A percentile compares a stretch with the other conserved stretches of the same genome.
phyloP scores from a whole-genome alignment of 2,113 vertebrate genomes.

The Gracilinanus agilis region DNA sequence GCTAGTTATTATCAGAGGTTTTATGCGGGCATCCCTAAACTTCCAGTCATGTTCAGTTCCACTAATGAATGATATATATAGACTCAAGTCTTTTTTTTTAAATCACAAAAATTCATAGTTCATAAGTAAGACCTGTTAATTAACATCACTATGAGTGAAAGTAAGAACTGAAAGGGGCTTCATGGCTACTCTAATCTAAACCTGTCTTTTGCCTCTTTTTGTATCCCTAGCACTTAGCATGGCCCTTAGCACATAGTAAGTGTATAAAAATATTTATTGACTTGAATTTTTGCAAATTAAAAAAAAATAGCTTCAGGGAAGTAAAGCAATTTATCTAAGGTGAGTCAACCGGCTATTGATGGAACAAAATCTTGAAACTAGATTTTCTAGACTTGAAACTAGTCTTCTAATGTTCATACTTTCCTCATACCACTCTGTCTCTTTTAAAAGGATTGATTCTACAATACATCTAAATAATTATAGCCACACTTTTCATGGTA shows the following conservation, averaged over 20 bases:
- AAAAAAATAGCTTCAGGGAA: background rate
- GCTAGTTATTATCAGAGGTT: background rate
- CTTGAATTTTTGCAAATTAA: background rate
- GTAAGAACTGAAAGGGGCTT: background rate
- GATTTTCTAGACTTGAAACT: background rate
- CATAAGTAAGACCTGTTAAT: background rate
- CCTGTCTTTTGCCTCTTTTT: background rate
- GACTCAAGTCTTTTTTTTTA: background rate
- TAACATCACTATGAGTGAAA: background rate
- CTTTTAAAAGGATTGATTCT: background rate
- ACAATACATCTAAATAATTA: background rate
- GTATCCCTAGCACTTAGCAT: background rate
- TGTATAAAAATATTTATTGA: background rate
- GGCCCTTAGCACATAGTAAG: background rate
- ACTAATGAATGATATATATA: background rate
- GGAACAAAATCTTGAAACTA: slow-evolving; percentile 6
- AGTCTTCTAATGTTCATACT: background rate
- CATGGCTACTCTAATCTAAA: background rate
- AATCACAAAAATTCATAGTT: background rate
- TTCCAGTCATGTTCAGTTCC: background rate
- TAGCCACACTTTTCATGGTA: background rate
- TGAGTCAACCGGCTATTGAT: background rate
- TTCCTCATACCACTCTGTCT: background rate
- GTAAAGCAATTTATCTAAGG: background rate
- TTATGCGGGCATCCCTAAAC: background rate